Evolutionary conservation across 2,113 vertebrate genomes (phyloP).

Genomic region (Prinia subflava): DNA sequence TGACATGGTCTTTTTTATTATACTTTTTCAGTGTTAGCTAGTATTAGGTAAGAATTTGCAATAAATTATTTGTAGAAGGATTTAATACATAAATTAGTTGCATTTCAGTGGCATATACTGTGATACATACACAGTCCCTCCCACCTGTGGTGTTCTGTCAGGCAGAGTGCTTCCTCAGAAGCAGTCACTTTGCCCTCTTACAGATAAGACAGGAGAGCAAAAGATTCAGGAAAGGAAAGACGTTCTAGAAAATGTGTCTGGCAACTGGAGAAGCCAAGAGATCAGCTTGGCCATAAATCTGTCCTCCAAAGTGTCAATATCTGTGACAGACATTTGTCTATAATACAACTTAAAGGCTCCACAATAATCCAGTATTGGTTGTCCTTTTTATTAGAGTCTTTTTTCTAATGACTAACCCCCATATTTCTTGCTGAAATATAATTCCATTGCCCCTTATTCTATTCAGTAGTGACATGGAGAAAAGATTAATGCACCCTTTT

Average conservation of each 20-base stretch:
- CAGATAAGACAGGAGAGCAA: background rate
- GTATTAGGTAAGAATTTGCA: background rate
- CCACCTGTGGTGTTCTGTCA: background rate
- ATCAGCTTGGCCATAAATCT: background rate
- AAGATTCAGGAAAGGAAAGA: background rate
- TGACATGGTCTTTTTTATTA: background rate
- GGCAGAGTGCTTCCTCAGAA: background rate
- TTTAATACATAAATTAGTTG: background rate
- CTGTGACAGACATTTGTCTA: background rate
- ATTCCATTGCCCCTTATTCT: background rate
- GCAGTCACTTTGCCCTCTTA: background rate
- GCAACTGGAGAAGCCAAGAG: background rate
- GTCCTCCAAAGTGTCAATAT: background rate
- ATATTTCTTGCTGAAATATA: background rate
- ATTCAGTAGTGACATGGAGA: background rate
- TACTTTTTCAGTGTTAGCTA: background rate
- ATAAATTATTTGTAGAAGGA: background rate
- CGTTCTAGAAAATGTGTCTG: background rate
- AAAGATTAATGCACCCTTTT: background rate
- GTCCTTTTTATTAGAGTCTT: background rate
- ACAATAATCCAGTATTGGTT: background rate
- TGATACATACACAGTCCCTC: background rate
- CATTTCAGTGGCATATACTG: background rate
- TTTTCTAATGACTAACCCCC: background rate
- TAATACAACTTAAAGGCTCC: background rate